Evolutionary conservation across 2,888 invertebrate genomes (phyloP).

Genomic region (Hyles lineata): DNA sequence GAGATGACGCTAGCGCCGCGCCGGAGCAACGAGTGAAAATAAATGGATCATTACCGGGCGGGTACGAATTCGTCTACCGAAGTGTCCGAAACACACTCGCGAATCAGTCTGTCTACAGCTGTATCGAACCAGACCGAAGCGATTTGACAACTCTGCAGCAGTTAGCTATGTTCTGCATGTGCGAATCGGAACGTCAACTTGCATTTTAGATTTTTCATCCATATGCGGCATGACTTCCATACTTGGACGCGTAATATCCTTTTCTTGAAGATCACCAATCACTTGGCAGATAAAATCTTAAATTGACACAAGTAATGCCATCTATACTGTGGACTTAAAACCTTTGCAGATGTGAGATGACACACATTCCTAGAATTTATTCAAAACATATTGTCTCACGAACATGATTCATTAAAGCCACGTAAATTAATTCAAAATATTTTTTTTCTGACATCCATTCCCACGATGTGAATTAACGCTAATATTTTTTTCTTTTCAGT

Average conservation of each 20-base stretch:
- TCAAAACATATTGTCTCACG: background rate
- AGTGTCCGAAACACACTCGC: slow-evolving; percentile 40
- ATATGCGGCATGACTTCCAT: slow-evolving; percentile 58
- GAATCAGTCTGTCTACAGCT: slow-evolving; percentile 33
- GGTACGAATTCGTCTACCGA: slow-evolving; percentile 33
- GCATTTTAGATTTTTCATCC: slow-evolving; percentile 58
- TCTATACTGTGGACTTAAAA: slow-evolving; percentile 41
- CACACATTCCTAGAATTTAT: background rate
- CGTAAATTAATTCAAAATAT: too few relatives aligned
- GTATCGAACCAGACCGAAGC: background rate
- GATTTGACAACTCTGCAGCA: background rate
- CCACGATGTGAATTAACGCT: too few relatives aligned
- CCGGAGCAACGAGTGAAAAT: slow-evolving; percentile 63
- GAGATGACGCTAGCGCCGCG: slow-evolving; percentile 76
- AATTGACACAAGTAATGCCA: slow-evolving; percentile 50
- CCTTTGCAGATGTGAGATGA: background rate
- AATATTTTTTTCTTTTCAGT: too few relatives aligned
- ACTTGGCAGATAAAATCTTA: slow-evolving; percentile 42
- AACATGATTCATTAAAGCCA: too few relatives aligned
- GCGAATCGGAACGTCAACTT: slow-evolving; percentile 58
- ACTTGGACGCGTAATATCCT: slow-evolving; percentile 65
- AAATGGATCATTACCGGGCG: slow-evolving; percentile 66
- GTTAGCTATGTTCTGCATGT: slow-evolving; percentile 35
- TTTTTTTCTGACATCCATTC: too few relatives aligned
- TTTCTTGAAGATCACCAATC: slow-evolving; percentile 59